Percentiles rank a stretch among this genome's conserved stretches.
Conservation (phyloP, 2,113 vertebrate genomes). For the Pteruthius melanotis region DNA sequence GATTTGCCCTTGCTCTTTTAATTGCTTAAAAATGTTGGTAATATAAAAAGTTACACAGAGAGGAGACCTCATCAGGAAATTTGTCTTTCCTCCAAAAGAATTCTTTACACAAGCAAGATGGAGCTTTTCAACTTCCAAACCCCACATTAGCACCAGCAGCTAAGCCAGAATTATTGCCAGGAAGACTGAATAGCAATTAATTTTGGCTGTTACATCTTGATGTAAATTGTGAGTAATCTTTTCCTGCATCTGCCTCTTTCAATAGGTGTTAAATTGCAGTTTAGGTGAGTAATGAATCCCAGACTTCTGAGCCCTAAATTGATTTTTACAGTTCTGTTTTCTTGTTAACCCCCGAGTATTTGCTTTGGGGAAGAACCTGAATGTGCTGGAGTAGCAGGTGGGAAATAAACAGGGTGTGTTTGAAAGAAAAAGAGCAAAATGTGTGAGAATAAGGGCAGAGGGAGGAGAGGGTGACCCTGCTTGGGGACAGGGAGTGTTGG, state of each 20-base stretch:
- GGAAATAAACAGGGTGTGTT: neutral
- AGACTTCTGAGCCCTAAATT: neutral
- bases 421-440: neutral
- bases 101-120: neutral
- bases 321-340: neutral
- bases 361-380: neutral
- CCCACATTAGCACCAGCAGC: neutral
- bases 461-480: slow-evolving; percentile 2
- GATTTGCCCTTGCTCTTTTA: neutral
- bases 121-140: neutral
- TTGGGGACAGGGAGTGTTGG: neutral
- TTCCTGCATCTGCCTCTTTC: neutral
- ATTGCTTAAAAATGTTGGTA: slow-evolving; percentile 7
- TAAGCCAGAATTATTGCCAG: neutral
- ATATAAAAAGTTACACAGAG: neutral
- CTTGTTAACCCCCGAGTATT: neutral
- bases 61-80: neutral
- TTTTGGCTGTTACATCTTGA: neutral
- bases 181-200: neutral
- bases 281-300: neutral
- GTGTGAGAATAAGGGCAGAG: neutral
- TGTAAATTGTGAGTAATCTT: neutral
- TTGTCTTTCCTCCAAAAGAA: neutral
- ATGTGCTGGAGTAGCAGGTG: neutral
- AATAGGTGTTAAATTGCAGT: neutral